A percentile compares a stretch with the other conserved stretches of the same genome.
Evolutionary conservation across 1,140 invertebrate species (phyloP).

Genomic region (Zaprionus tsacasi): DNA sequence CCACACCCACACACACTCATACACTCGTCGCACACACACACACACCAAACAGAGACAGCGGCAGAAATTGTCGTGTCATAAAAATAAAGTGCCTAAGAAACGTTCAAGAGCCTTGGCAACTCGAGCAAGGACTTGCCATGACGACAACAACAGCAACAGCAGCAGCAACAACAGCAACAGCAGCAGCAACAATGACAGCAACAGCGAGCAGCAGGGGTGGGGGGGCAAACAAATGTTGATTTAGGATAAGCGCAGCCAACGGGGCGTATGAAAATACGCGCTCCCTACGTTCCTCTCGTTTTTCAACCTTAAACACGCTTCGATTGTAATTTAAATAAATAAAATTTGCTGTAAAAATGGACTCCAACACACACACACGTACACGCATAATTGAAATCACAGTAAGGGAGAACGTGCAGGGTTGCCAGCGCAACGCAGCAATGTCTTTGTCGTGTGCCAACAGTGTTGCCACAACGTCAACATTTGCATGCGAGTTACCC

Average conservation of each 20-base stretch:
- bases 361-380: background rate
- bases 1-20: constrained; percentile 13
- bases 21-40: background rate
- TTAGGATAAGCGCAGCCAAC: constrained; percentile 71
- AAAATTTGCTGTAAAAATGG: constrained; percentile 37
- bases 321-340: constrained; percentile 79
- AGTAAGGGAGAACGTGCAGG: constrained; percentile 16
- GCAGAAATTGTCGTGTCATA: constrained; percentile 73
- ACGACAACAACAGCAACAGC: constrained; percentile 20
- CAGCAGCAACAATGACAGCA: too few relatives aligned
- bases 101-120: constrained; percentile 36
- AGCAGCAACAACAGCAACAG: constrained; percentile 3
- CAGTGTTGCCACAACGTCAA: constrained; percentile 42
- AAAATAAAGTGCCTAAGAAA: constrained; percentile 74
- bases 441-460: constrained; percentile 14
- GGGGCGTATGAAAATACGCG: constrained; percentile 38
- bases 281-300: background rate
- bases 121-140: constrained; percentile 24
- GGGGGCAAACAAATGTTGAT: constrained; percentile 65
- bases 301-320: constrained; percentile 37
- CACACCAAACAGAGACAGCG: constrained; percentile 29
- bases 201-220: background rate
- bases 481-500: constrained; percentile 56
- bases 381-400: constrained; percentile 73
- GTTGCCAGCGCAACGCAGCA: constrained; percentile 56